phyloP scores from a whole-genome alignment of 2,797 vertebrate species.

The Chrosomus eos region DNA sequence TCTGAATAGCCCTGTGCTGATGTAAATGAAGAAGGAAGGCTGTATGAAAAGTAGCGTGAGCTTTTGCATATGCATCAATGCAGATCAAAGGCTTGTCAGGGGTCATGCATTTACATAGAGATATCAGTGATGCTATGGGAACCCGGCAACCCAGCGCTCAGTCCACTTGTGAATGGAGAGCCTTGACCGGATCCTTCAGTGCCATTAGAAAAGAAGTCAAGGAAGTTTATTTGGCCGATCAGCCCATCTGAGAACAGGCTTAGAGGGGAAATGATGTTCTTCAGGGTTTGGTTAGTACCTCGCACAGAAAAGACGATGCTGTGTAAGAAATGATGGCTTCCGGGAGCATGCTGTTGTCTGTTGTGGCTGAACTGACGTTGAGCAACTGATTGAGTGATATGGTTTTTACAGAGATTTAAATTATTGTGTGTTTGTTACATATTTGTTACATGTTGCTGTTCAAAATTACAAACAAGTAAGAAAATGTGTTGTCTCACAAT shows the following conservation, averaged over 20 bases:
- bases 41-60: conserved; percentile 78
- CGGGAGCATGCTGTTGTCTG: neutral
- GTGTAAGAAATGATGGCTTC: conserved; percentile 16
- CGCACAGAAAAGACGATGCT: conserved; percentile 17
- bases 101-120: conserved; percentile 82
- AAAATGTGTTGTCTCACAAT: neutral
- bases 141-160: conserved; percentile 66
- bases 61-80: conserved; percentile 84
- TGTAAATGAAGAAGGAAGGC: conserved; percentile 86
- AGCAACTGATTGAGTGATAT: neutral
- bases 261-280: conserved; percentile 60
- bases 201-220: conserved; percentile 77
- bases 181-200: conserved; percentile 75
- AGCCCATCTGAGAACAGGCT: conserved; percentile 56
- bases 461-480: neutral
- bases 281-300: conserved; percentile 51
- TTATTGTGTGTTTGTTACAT: neutral
- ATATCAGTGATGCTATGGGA: conserved; percentile 82
- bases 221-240: conserved; percentile 69
- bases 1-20: conserved; percentile 88
- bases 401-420: neutral
- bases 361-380: neutral
- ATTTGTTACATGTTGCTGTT: neutral
- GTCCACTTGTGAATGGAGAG: conserved; percentile 73
- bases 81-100: conserved; percentile 86